Conservation (phyloP, 2,888 invertebrate genomes). For the Ethmia dodecea region DNA sequence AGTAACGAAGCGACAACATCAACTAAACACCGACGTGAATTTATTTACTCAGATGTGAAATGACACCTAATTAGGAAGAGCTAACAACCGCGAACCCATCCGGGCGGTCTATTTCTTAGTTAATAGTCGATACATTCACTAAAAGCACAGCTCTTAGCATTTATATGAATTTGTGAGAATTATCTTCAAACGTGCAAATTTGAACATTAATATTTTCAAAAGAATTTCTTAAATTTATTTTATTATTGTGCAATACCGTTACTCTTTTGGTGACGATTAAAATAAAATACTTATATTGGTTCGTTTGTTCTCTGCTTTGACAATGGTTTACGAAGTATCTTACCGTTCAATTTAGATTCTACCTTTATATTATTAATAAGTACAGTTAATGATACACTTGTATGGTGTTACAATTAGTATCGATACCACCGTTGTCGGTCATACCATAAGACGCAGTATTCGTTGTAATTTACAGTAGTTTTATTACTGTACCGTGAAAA, state of each 20-base stretch:
- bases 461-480: constrained; percentile 28
- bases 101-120: constrained; percentile 20
- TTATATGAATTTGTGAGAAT: constrained; percentile 34
- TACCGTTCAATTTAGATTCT: constrained; percentile 16
- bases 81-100: constrained; percentile 25
- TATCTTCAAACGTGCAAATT: constrained; percentile 39
- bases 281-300: constrained; percentile 4
- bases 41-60: constrained; percentile 33
- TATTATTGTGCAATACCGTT: constrained; percentile 2
- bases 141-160: constrained; percentile 45
- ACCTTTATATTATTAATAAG: constrained; percentile 18
- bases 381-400: constrained; percentile 13
- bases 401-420: constrained; percentile 17
- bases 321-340: constrained; percentile 4
- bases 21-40: constrained; percentile 61
- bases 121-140: constrained; percentile 36
- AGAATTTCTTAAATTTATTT: constrained; percentile 23
- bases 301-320: constrained; percentile 2
- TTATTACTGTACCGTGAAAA: no score
- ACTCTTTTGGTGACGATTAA: constrained; percentile 5
- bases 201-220: constrained; percentile 22
- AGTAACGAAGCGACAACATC: constrained; percentile 66
- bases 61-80: constrained; percentile 37
- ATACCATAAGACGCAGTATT: constrained; percentile 23
- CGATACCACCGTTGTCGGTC: constrained; percentile 7